These are phyloP conservation scores for Oeneis ivallda DNA, from an alignment of 2,888 invertebrate genomes.

Conservation along the genomic window DNA sequence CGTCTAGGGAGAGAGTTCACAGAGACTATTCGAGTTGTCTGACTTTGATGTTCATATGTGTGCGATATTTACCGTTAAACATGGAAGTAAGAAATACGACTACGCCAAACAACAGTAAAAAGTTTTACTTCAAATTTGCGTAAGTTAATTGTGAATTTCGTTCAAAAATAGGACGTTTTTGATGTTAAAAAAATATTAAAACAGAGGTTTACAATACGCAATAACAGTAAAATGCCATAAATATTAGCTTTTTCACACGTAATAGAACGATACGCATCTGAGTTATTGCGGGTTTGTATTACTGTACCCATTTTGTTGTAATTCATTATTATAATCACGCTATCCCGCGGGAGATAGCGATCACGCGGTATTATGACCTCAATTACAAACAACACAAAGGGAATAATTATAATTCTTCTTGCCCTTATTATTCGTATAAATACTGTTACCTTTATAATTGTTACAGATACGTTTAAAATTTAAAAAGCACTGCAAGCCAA, in stretches of 20 bases:
- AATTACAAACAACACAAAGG: slow-evolving; percentile 14
- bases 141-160: background rate
- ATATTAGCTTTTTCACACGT: slow-evolving; percentile 33
- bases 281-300: slow-evolving; percentile 13
- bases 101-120: no score
- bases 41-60: no score
- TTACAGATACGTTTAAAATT: no score
- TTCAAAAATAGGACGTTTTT: background rate
- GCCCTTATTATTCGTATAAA: background rate
- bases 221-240: slow-evolving; percentile 30
- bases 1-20: no score
- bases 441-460: background rate
- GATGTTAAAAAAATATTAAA: background rate
- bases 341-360: slow-evolving; percentile 11
- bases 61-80: no score
- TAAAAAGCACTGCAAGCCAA: no score
- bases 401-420: slow-evolving; percentile 6
- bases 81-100: no score
- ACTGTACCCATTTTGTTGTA: slow-evolving; percentile 20
- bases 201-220: slow-evolving; percentile 12
- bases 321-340: slow-evolving; percentile 28
- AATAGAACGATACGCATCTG: slow-evolving; percentile 31
- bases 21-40: no score
- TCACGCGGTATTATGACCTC: slow-evolving; percentile 6
- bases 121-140: no score